Evolutionary conservation across 2,797 vertebrate species (phyloP), one percentile per base, ranked within the genome.

Genomic region (Sebastes aleutianus): DNA sequence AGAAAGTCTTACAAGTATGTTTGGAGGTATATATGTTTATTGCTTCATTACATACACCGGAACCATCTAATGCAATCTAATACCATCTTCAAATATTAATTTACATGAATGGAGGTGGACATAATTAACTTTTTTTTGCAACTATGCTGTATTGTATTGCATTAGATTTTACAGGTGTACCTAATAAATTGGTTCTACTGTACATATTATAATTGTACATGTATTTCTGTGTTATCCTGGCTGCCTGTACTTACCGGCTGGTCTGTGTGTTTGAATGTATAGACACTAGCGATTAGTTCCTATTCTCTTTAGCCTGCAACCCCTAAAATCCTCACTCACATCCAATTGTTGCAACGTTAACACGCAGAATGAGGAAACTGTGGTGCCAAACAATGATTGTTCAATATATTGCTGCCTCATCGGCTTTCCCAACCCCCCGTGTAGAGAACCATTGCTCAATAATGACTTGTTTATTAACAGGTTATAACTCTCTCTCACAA

Each of bases 291-390:
- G 53, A 20, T 18, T 54, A 4, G 11, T 39, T 68, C 16, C 13
- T 69, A 4, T 71, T 31, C 8, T 24, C 14, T 61, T 26, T 9
- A 53, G 14, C 39, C 9, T 53, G 2, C 6, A 75, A 20, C 11
- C 24, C 11, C 10, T 26, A 34, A 73, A 67, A 67, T 64, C 4
- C 8, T 3, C 5, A 9, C 13, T 69, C 27, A 20, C 22, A 24
- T 39, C 56, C 56, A 11, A 39, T 56, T 64, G 57, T 63, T 74
- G 26, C 61, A 26, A 6, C 27, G 14, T 70, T 59, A 18, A 64
- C 66, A 13, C 54, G 39, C 34, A 62, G 57, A 79, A 78, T 70
- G 12, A 72, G 31, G n/a, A 82, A 79, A 83, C 26, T 29, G 18
- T 56, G 12, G 0, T 54, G 27, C 9, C 4, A 24, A 70, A 59